A percentile compares a stretch with the other conserved stretches of the same genome.
These are phyloP conservation scores for Mus caroli DNA, from an alignment of 2,797 vertebrate species.

Conservation along the genomic window DNA sequence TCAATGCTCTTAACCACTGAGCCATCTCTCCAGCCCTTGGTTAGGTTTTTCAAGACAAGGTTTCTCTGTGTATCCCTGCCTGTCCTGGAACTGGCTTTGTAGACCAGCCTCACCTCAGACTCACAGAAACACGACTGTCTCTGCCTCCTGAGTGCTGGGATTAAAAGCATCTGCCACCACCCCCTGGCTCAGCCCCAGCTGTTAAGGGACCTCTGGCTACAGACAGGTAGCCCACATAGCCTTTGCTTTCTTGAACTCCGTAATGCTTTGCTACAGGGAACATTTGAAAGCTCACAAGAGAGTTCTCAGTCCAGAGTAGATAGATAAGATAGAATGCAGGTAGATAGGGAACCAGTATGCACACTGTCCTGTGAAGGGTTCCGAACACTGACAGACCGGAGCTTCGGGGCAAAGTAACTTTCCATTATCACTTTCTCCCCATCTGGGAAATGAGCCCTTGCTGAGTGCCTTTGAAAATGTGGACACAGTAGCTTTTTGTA, in stretches of 20 bases:
- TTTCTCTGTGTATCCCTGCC: neutral
- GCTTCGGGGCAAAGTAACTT: neutral
- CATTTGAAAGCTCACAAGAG: neutral
- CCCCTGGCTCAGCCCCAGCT: neutral
- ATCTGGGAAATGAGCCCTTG: neutral
- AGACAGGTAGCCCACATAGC: fast-evolving
- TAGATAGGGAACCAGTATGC: neutral
- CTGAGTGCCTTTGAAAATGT: neutral
- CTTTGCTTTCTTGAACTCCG: neutral
- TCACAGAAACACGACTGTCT: neutral
- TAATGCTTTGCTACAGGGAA: neutral
- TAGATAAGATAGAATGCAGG: too few species aligned
- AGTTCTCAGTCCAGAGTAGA: neutral
- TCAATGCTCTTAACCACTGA: too few species aligned
- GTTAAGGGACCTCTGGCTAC: neutral
- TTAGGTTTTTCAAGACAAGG: neutral
- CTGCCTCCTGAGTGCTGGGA: neutral
- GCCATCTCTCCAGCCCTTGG: neutral
- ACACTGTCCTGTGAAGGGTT: neutral
- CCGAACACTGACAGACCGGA: neutral
- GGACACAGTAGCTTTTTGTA: neutral
- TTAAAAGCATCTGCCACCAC: neutral
- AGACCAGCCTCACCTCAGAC: neutral
- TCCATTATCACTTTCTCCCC: neutral
- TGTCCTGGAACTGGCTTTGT: too few species aligned